Evolutionary conservation across 2,113 vertebrate species (phyloP).

Genomic region (Arenaria interpres): DNA sequence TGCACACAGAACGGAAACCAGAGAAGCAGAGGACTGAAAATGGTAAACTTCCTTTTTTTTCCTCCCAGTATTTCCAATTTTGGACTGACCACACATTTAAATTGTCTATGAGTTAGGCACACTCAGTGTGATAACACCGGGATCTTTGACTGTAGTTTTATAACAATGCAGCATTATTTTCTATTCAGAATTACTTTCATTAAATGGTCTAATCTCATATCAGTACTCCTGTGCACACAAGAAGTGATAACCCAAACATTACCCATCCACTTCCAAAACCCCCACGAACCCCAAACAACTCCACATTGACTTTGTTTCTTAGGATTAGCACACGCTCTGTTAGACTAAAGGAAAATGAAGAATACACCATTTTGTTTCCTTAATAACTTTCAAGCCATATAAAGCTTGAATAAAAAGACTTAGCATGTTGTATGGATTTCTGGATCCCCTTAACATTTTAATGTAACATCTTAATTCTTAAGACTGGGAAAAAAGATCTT

Average conservation of each 20-base stretch:
- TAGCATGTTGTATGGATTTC: neutral
- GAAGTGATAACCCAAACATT: neutral
- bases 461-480: neutral
- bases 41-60: accelerated
- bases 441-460: neutral
- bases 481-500: neutral
- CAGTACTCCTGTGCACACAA: neutral
- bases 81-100: neutral
- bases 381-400: neutral
- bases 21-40: neutral
- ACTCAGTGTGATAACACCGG: neutral
- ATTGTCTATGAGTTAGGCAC: neutral
- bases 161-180: neutral
- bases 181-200: neutral
- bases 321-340: neutral
- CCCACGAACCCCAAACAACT: neutral
- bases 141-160: neutral
- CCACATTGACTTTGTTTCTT: accelerated
- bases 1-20: neutral
- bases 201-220: neutral
- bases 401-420: neutral
- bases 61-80: too few species aligned
- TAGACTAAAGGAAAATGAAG: neutral
- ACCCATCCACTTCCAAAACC: neutral
- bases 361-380: neutral